Base-by-base conservation (phyloP, 53 echinoderm and acorn worm genomes). In the Luidia sarsii region DNA sequence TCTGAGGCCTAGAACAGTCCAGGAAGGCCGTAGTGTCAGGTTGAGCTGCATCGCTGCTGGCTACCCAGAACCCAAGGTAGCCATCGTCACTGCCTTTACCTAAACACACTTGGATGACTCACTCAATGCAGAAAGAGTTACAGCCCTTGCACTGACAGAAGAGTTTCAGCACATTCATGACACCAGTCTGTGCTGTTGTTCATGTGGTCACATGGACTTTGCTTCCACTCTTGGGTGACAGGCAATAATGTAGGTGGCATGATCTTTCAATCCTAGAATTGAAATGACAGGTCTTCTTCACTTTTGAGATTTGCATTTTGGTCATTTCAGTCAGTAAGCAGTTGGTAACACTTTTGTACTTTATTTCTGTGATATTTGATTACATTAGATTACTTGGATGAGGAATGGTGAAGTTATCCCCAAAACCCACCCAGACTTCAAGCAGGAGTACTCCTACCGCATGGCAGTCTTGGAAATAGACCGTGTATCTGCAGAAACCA, bases 31-130 rank as follows among this genome's bases (percentile, higher is more conserved):
- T 27, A 85, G 79, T 52, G 89, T 86, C 67, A 80, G 91, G 67
- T 83, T 97, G 31, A 91, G 91, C 80, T 94, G 94, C 55, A 94
- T 94, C 59, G 90, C 82, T 19, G 48, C 55, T 4, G 88, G 91
- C 23, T 85, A 93, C 72, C 97, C 97, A 69, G 93, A 93, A 50
- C 88, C 97, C 23, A 93, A 91, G 91, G 97, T 96, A 64, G 68
- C 55, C 23, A 41, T 41, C n/a, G n/a, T n/a, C n/a, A n/a, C n/a
- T 45, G 7, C 46, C 14, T 45, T 7, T 45, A 14, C n/a, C n/a
- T n/a, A n/a, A n/a, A n/a, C n/a, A n/a, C n/a, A n/a, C n/a, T n/a
- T n/a, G n/a, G n/a, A n/a, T n/a, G n/a, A n/a, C n/a, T n/a, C n/a
- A n/a, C n/a, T n/a, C n/a, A n/a, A n/a, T n/a, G n/a, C n/a, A n/a